These are phyloP conservation scores for Drosophila sp. DNA, from an alignment of 1,140 invertebrate genomes.

Conservation along the genomic window DNA sequence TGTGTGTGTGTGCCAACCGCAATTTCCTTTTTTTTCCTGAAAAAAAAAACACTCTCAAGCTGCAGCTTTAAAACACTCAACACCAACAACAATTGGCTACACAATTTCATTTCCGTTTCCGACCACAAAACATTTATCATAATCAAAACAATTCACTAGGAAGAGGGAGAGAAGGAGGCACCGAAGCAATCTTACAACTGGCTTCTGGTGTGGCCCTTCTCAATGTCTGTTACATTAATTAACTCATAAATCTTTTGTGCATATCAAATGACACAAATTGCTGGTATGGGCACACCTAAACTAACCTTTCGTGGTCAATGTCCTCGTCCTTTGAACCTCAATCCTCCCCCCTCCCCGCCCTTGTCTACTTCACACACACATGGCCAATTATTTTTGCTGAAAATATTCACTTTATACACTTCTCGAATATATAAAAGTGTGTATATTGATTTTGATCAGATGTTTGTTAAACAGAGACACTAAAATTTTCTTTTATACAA, in stretches of 20 bases:
- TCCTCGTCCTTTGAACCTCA: neutral
- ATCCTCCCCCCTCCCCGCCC: neutral
- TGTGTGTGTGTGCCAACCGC: conserved; percentile 7
- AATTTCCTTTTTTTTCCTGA: neutral
- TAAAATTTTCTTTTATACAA: too few species aligned
- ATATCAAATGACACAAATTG: conserved; percentile 76
- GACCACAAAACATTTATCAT: conserved; percentile 60
- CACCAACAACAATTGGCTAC: conserved; percentile 29
- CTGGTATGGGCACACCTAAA: conserved; percentile 14
- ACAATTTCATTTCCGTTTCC: conserved; percentile 50
- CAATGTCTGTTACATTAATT: conserved; percentile 64
- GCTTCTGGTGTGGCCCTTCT: conserved; percentile 12
- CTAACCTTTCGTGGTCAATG: conserved; percentile 9
- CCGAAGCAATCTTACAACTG: conserved; percentile 12
- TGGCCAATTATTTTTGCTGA: conserved; percentile 66
- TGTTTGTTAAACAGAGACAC: neutral
- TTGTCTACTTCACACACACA: conserved; percentile 19
- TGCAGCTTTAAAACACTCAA: conserved; percentile 43
- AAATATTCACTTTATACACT: conserved; percentile 42
- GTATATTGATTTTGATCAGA: neutral
- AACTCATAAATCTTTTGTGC: conserved; percentile 77
- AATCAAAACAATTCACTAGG: conserved; percentile 48
- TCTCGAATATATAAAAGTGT: neutral
- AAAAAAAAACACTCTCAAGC: neutral
- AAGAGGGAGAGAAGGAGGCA: neutral